Conservation (phyloP, 2,113 vertebrate species). For the Micronycteris hirsuta region DNA sequence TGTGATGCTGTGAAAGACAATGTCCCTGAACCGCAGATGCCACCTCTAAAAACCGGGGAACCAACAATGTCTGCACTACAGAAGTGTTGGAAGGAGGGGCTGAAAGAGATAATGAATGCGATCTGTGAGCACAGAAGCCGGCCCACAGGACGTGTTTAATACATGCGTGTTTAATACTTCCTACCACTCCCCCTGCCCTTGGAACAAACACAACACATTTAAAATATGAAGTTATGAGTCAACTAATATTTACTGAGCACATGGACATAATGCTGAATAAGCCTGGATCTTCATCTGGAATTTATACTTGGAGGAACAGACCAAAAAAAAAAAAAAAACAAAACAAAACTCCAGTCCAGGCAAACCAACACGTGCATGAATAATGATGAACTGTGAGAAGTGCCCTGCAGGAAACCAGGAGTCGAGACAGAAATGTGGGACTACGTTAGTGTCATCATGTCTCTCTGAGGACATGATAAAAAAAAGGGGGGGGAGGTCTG, state of each 20-base stretch:
- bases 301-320: not conserved
- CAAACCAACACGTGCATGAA: not conserved
- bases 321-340: too few species aligned
- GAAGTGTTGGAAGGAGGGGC: not conserved
- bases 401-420: not conserved
- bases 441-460: not conserved
- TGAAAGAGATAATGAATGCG: not conserved
- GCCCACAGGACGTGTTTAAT: not conserved
- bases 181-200: too few species aligned
- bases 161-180: accelerated
- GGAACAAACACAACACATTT: not conserved
- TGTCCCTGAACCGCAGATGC: not conserved
- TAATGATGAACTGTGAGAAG: not conserved
- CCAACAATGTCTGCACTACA: not conserved
- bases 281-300: not conserved
- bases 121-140: not conserved
- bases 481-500: not conserved
- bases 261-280: not conserved
- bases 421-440: not conserved
- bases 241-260: not conserved
- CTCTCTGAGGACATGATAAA: not conserved
- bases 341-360: not conserved
- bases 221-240: not conserved
- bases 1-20: not conserved
- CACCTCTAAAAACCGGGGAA: not conserved